These are phyloP conservation scores for Mellivora capensis DNA, from an alignment of 2,113 vertebrate species.

Conservation along the genomic window DNA sequence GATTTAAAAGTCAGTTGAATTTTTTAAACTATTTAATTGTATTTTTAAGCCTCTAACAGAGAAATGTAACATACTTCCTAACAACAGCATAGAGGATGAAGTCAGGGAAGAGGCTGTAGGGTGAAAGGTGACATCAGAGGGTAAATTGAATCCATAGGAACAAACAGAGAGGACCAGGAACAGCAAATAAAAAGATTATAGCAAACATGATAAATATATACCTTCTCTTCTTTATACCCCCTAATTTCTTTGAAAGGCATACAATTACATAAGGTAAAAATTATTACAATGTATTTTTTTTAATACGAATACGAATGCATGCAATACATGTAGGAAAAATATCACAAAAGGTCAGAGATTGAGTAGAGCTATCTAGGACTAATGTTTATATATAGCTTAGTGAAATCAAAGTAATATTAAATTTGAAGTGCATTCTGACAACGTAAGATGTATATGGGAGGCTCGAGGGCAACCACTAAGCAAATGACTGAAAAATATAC, in stretches of 20 bases:
- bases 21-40: not conserved
- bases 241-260: not conserved
- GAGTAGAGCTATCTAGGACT: not conserved
- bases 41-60: not conserved
- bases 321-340: not conserved
- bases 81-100: not conserved
- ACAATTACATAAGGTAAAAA: not conserved
- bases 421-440: not conserved
- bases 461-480: not conserved
- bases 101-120: not conserved
- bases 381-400: not conserved
- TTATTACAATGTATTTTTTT: not conserved
- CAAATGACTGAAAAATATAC: not conserved
- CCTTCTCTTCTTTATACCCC: not conserved
- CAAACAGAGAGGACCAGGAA: not conserved
- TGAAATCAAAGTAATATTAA: not conserved
- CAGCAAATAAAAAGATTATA: not conserved
- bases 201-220: not conserved
- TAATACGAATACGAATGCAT: not conserved
- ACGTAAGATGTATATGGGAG: not conserved
- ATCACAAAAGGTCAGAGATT: not conserved
- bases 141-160: not conserved
- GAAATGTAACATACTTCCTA: not conserved
- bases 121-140: not conserved
- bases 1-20: not conserved